Percentiles rank a stretch among this genome's conserved stretches.
Evolutionary conservation across 2,888 invertebrate species (phyloP).

Genomic region (Cheilosia scutellata): DNA sequence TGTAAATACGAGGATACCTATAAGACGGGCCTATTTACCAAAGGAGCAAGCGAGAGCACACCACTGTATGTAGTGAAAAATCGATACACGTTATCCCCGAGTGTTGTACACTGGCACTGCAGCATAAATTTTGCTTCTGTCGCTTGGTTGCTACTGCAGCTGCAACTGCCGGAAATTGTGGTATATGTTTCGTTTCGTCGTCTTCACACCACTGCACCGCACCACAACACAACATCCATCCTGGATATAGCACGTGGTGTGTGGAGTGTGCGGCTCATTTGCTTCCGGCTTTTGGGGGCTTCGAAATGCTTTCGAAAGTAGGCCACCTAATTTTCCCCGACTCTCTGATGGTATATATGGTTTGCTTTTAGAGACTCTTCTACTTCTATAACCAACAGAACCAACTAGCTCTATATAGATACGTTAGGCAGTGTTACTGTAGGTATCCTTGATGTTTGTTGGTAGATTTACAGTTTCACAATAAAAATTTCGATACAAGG

Average conservation of each 20-base stretch:
- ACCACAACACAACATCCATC: background rate
- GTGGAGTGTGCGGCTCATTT: conserved; percentile 54
- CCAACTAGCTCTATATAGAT: conserved; percentile 29
- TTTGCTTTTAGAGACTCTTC: conserved; percentile 16
- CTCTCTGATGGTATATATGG: conserved; percentile 16
- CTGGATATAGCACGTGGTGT: conserved; percentile 45
- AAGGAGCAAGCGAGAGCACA: conserved; percentile 1
- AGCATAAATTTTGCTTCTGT: conserved; percentile 48
- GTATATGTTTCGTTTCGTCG: conserved; percentile 44
- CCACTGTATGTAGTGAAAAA: conserved; percentile 55
- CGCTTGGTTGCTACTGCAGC: conserved; percentile 48
- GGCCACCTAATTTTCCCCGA: conserved; percentile 68
- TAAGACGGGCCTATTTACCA: conserved; percentile 37
- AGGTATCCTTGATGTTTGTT: conserved; percentile 12
- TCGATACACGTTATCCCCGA: conserved; percentile 70
- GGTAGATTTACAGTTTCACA: conserved; percentile 50
- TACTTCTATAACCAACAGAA: conserved; percentile 27
- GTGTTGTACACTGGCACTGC: conserved; percentile 58
- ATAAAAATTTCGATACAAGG: conserved; percentile 49
- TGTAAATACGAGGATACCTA: conserved; percentile 59
- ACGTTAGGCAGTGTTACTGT: conserved; percentile 23
- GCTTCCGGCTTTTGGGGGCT: conserved; percentile 69
- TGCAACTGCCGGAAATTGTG: conserved; percentile 69
- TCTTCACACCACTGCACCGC: conserved; percentile 16
- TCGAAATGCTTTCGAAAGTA: conserved; percentile 65